Conservation (phyloP, 2,113 vertebrate species). For the Microtus montanus region DNA sequence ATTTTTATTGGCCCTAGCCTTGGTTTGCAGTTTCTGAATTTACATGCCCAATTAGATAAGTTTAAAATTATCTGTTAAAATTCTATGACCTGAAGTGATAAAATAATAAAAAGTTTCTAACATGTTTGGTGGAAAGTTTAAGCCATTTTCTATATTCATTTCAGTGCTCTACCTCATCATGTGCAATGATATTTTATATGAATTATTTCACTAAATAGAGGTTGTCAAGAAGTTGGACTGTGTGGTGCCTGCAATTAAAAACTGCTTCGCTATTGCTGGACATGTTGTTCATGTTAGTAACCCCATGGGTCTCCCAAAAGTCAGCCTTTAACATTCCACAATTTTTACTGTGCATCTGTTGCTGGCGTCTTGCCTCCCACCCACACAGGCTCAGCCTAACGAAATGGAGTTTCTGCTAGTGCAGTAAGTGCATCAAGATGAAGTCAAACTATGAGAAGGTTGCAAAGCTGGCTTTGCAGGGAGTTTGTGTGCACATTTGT, state of each 20-base stretch:
- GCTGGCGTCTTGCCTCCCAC: constrained; percentile 79
- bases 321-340: constrained; percentile 78
- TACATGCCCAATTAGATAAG: neutral
- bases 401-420: constrained; percentile 74
- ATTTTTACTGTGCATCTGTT: constrained; percentile 81
- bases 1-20: constrained; percentile 29
- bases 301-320: constrained; percentile 74
- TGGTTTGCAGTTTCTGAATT: constrained; percentile 6
- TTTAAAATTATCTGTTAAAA: neutral
- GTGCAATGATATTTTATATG: constrained; percentile 2
- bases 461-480: constrained; percentile 41
- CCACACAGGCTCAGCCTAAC: constrained; percentile 74
- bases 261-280: constrained; percentile 55
- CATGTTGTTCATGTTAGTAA: constrained; percentile 73
- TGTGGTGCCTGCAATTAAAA: constrained; percentile 55
- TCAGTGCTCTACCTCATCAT: neutral
- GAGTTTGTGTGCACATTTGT: neutral
- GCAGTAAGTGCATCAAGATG: constrained; percentile 61
- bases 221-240: constrained; percentile 48
- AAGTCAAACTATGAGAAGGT: constrained; percentile 67
- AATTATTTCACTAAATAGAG: constrained; percentile 48
- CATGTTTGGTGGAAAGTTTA: neutral
- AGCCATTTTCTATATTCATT: constrained; percentile 2
- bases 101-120: neutral
- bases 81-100: too few species aligned